Percentiles rank a stretch among this genome's conserved stretches.
phyloP scores from a whole-genome alignment of 2,797 vertebrate genomes.

The Cirrhinus mrigala region DNA sequence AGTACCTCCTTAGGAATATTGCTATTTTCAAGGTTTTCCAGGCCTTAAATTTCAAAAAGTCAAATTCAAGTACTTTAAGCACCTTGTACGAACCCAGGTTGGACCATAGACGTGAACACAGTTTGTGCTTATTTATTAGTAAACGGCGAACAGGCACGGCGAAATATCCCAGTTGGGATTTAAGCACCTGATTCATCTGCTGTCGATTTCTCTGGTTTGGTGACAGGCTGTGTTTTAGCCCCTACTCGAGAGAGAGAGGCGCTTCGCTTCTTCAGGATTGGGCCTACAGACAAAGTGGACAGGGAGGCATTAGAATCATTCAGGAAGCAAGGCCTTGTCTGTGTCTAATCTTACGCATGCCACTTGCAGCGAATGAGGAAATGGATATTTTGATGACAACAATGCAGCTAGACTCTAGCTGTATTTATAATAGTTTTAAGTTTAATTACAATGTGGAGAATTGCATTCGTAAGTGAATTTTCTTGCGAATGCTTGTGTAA shows the following conservation, averaged over 20 bases:
- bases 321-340: background rate
- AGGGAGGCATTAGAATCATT: slow-evolving; percentile 66
- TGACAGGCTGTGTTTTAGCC: slow-evolving; percentile 78
- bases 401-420: slow-evolving; percentile 5
- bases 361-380: slow-evolving; percentile 63
- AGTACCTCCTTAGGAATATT: too few relatives aligned
- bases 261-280: slow-evolving; percentile 85
- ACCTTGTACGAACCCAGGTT: background rate
- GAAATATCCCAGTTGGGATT: slow-evolving; percentile 55
- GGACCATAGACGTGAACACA: background rate
- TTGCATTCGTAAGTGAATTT: background rate
- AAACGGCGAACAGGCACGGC: slow-evolving; percentile 20
- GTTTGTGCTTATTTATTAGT: slow-evolving; percentile 26
- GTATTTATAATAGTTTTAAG: background rate
- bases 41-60: too few relatives aligned
- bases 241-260: slow-evolving; percentile 87
- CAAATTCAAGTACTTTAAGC: too few relatives aligned
- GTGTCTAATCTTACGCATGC: slow-evolving; percentile 62
- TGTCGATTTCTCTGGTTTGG: slow-evolving; percentile 82
- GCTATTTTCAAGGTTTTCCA: too few relatives aligned
- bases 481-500: background rate
- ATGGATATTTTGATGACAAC: slow-evolving; percentile 40
- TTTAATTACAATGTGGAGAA: background rate
- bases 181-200: slow-evolving; percentile 87
- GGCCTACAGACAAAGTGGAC: slow-evolving; percentile 75